These are phyloP conservation scores for Albula glossodonta DNA, from an alignment of 2,113 vertebrate genomes.

Conservation along the genomic window DNA sequence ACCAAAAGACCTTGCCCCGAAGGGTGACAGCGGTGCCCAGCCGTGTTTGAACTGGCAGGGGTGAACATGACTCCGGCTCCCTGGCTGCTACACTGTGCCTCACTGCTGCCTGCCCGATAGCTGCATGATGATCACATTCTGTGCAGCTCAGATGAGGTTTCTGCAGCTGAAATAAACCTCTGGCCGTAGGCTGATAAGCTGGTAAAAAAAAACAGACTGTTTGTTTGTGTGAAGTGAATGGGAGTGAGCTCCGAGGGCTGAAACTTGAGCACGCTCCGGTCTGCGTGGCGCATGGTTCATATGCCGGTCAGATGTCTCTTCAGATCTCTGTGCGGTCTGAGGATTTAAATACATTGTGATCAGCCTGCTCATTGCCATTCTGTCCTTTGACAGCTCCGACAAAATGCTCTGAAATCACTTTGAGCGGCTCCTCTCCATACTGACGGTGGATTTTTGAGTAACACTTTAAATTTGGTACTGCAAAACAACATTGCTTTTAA, in stretches of 20 bases:
- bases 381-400: background rate
- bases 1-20: background rate
- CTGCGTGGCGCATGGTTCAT: background rate
- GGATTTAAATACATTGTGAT: conserved; percentile 3
- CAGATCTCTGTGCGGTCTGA: background rate
- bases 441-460: background rate
- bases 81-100: background rate
- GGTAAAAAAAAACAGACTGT: background rate
- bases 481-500: no score
- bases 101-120: background rate
- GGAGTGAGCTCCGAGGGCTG: background rate
- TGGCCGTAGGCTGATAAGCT: conserved; percentile 6
- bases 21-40: background rate
- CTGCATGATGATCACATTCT: background rate
- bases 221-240: background rate
- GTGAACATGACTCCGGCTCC: background rate
- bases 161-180: conserved; percentile 14
- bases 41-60: background rate
- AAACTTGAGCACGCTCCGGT: background rate
- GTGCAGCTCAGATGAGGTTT: background rate
- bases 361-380: background rate
- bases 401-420: background rate
- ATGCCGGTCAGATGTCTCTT: background rate
- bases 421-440: background rate
- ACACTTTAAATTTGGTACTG: no score